Evolutionary conservation across 2,888 invertebrate genomes (phyloP), one percentile per base, ranked within the genome.

Genomic region (Acanthopleura granulata): DNA sequence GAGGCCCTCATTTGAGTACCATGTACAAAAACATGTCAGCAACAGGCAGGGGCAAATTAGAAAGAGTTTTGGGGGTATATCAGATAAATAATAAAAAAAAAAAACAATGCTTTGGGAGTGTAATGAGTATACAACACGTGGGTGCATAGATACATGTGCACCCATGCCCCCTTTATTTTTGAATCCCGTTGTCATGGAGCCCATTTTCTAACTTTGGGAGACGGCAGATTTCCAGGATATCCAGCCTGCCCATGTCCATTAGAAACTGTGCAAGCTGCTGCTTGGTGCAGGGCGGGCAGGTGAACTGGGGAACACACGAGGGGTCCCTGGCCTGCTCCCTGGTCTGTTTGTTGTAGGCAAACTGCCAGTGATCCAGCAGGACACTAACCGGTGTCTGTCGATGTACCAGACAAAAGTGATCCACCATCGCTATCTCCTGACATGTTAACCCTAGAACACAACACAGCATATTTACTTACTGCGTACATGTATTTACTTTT

Each of bases 341-440:
- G 29, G 16, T 16, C 25, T 66, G 66, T 66, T 66, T 66, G 66
- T 66, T 66, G 25, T 27, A 66, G 12, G 25, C 27, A 14, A 66
- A 66, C 66, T 66, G 66, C 66, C 66, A 66, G 29, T 66, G 66
- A 66, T 66, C 16, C 15, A 66, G 66, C 4, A 66, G 66, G 12
- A 66, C 66, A 66, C 25, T 25, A 6, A 27, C 25, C 1, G 66
- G 66, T 27, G 29, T 27, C 15, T 27, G 22, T 25, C 25, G 66
- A 66, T 27, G 22, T 25, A 22, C 22, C 29, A 66, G 18, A 25
- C 66, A 27, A 27, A 66, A 66, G 25, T 66, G 15, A 16, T 66
- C 66, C 25, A 66, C 16, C 66, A 66, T 66, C 6, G 22, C 15
- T 27, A 66, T 66, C 22, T 66, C 66, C 22, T 27, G 18, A 6